Base-by-base conservation (phyloP, 2,113 vertebrate genomes). In the Burhinus bistriatus region DNA sequence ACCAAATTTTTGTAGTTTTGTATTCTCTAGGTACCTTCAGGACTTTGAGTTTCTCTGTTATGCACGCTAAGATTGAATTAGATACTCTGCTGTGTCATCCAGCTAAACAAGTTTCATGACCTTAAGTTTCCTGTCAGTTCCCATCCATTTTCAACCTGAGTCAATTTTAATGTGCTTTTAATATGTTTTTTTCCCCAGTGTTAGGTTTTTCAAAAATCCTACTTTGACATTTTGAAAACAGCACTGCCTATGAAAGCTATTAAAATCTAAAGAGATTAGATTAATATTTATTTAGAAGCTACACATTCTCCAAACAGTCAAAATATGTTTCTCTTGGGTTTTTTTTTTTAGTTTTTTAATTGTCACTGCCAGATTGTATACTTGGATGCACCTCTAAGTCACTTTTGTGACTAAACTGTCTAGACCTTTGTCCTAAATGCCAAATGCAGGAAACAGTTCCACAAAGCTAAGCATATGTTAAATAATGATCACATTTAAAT, bases 91-190 rank as follows among this genome's bases (percentile, higher is more conserved):
- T 61, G 19, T 70, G 51, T 95, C 59, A 59, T 96, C 97, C 84
- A 93, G 75, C 62, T 96, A 91, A 97, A 87, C 71, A 97, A 17
- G 52, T 91, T 93, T 95, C 75, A 83, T 89, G 92, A 96, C 69
- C 80, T 96, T 78, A 84, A 65, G n/a, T 65, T 97, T 97, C 36
- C 57, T 59, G 3, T 92, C 88, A 94, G n/a, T 97, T 96, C 86
- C 97, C 69, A 93, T 88, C 47, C 3, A 12, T 83, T 89, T 86
- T 94, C 64, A 96, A 69, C 13, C 87, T 95, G 40, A 95, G 62
- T 69, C 38, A 95, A 89, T 86, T 84, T 94, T 95, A 97, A 94
- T 91, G 27, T 62, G 11, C 58, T 94, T 85, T 76, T 61, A 64
- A 45, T 29, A 34, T 36, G 2, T 32, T 66, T 87, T 93, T 38